Evolutionary conservation across 2,113 vertebrate species (phyloP).

Genomic region (Aplodontia rufa): DNA sequence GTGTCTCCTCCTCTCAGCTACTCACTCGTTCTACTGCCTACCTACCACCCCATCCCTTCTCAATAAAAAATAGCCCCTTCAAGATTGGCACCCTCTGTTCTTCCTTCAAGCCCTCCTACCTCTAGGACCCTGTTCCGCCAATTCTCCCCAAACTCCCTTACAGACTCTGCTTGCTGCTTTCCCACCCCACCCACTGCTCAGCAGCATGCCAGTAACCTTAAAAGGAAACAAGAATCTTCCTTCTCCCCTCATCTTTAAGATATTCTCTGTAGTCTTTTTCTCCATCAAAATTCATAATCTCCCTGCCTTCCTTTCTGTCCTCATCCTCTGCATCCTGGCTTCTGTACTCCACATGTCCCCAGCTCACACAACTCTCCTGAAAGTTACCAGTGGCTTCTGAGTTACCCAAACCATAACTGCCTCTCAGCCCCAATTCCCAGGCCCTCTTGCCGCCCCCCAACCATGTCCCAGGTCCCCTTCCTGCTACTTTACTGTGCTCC

Average conservation of each 20-base stretch:
- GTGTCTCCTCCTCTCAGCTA: neutral
- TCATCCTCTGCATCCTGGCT: neutral
- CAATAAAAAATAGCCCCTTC: neutral
- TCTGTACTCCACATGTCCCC: neutral
- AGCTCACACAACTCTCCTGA: constrained; percentile 18
- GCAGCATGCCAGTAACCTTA: constrained; percentile 24
- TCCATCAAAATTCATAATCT: constrained; percentile 22
- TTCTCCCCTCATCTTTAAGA: constrained; percentile 9
- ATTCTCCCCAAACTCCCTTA: neutral
- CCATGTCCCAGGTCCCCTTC: neutral
- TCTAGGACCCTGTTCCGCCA: neutral
- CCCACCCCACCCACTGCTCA: neutral
- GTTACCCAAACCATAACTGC: neutral
- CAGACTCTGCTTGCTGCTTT: neutral
- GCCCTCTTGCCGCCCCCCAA: neutral
- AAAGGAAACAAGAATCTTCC: constrained; percentile 24
- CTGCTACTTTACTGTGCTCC: neutral
- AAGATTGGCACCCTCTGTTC: neutral
- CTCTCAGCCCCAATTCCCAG: neutral
- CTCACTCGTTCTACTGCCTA: neutral
- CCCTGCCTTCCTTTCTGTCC: neutral
- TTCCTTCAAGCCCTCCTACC: neutral
- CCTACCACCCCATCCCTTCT: neutral
- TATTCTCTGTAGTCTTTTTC: neutral
- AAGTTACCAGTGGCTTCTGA: neutral